Base-by-base conservation (phyloP, 92 coral and sea anemone genomes). In the Chrysogorgia sp. region DNA sequence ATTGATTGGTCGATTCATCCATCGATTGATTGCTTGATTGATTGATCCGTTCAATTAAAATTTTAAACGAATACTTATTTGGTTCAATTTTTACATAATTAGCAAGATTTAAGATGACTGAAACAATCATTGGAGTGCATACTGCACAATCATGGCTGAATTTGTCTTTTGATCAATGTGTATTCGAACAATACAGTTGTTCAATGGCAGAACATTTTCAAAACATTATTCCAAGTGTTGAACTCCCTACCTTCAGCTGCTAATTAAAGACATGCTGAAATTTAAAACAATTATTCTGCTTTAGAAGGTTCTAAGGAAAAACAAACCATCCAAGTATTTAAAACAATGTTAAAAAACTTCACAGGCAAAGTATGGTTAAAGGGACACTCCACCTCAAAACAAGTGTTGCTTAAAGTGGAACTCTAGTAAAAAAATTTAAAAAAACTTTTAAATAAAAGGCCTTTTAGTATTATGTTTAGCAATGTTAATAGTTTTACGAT, bases 291-390 rank as follows among this genome's bases (percentile, higher is more conserved):
- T 69, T 69, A 69, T 40, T 69, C 60, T 34, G 59, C 60, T 69
- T 69, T 69, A 45, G 76, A 47, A 47, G 76, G 76, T 69, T 69
- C 76, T 69, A 49, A 24, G 76, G 76, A 48, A 24, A 69, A 48
- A 69, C 28, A 69, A 69, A 57, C 59, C 24, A 28, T 45, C 61
- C 55, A 48, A 49, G 30, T 49, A 41, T 12, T 45, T 28, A 35
- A 43, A 67, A 34, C 29, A 40, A 14, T 53, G 7, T 17, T 7
- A 37, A 12, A 37, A 37, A 37, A 37, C 6, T 37, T n/a, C n/a
- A n/a, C n/a, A n/a, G n/a, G n/a, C n/a, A n/a, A n/a, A n/a, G n/a
- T n/a, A n/a, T n/a, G n/a, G n/a, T n/a, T n/a, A n/a, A n/a, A n/a
- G n/a, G n/a, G n/a, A n/a, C n/a, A n/a, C n/a, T n/a, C n/a, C n/a